Percentiles rank a stretch among this genome's conserved stretches.
Evolutionary conservation across 1,140 invertebrate species (phyloP).

Genomic region (Eueides isabella): DNA sequence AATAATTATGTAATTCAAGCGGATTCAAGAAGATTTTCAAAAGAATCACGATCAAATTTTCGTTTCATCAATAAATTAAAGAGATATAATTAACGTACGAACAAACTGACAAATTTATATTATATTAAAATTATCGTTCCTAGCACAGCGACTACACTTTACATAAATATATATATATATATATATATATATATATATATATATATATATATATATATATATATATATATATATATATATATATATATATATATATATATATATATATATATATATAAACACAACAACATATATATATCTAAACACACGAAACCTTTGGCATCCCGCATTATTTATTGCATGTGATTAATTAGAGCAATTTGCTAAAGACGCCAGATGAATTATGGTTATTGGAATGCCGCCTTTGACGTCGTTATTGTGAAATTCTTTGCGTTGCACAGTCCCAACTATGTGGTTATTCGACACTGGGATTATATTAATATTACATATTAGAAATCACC

Average conservation of each 20-base stretch:
- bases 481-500: constrained; percentile 24
- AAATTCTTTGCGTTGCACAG: constrained; percentile 43
- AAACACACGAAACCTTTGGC: constrained; percentile 2
- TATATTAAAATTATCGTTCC: too few species aligned
- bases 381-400: constrained; percentile 44
- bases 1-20: too few species aligned
- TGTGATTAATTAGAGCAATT: constrained; percentile 38
- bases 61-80: too few species aligned
- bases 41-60: too few species aligned
- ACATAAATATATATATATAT: not conserved
- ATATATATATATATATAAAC: too few species aligned
- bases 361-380: constrained; percentile 39
- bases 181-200: not conserved
- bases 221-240: too few species aligned
- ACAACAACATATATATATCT: too few species aligned
- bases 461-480: constrained; percentile 30
- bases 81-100: too few species aligned
- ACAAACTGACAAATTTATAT: too few species aligned
- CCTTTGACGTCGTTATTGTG: constrained; percentile 44
- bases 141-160: too few species aligned
- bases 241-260: too few species aligned
- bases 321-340: constrained; percentile 32
- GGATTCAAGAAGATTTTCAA: too few species aligned
- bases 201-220: not conserved
- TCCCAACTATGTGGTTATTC: constrained; percentile 25